Evolutionary conservation across 2,888 invertebrate species (phyloP).

Genomic region (Nomada goodeniana): DNA sequence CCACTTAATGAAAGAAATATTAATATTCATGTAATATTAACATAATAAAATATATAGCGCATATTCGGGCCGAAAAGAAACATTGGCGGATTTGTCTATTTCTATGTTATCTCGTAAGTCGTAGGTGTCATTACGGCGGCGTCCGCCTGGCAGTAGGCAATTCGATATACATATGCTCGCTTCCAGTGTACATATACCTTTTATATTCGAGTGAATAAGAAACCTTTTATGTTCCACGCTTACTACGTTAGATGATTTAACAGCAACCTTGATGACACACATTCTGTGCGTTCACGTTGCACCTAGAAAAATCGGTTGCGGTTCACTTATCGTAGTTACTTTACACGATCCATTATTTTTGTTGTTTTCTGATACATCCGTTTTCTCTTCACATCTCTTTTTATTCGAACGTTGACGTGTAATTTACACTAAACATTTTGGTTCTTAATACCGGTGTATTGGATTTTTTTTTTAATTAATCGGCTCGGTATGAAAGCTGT

Average conservation of each 20-base stretch:
- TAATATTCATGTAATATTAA: too few relatives aligned
- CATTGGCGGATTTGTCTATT: too few relatives aligned
- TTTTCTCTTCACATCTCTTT: conserved; percentile 6
- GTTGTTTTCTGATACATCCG: too few relatives aligned
- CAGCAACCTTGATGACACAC: background rate
- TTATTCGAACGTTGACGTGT: background rate
- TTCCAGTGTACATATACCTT: background rate
- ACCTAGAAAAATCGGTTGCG: conserved; percentile 17
- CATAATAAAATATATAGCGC: too few relatives aligned
- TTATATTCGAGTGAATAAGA: background rate
- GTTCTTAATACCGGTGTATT: background rate
- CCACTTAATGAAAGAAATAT: too few relatives aligned
- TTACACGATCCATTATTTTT: background rate
- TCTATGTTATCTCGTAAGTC: background rate
- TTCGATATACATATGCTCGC: conserved; percentile 1
- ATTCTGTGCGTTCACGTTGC: background rate
- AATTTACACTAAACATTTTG: background rate
- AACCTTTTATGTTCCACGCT: conserved; percentile 22
- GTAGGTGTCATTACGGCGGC: background rate
- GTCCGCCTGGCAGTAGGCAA: background rate
- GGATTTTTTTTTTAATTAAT: background rate
- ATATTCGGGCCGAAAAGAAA: too few relatives aligned
- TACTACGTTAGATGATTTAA: conserved; percentile 17
- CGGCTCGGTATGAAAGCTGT: background rate
- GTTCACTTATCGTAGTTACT: conserved; percentile 3